Base-by-base conservation (phyloP, 2,888 invertebrate species). In the Orthosia cruda region DNA sequence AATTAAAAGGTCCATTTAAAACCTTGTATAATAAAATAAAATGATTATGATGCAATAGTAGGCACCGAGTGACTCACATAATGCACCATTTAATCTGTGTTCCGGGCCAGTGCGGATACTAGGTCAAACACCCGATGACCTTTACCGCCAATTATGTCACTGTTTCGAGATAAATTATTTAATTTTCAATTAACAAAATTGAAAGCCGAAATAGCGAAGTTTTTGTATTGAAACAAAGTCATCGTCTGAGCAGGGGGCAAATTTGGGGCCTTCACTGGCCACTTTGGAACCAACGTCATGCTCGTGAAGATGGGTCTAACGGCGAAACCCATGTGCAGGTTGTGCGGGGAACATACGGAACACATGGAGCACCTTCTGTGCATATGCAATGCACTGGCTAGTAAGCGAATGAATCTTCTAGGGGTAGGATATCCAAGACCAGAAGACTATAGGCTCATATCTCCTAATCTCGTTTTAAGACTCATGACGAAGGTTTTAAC, bases 81-180 rank as follows among this genome's bases (percentile, higher is more conserved):
- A 58, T 74, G 54, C 54, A 70, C 57, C 61, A 78, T 71, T 74
- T 84, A 71, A 84, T 81, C 71, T 77, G 49, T 74, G 85, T 83
- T 83, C 85, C 82, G 82, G 82, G 59, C 77, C 74, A 66, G 58
- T 32, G 55, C 77, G 55, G 67, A 65, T 62, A 82, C 82, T 75
- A 75, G 71, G 85, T 83, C 85, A 73, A 72, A 54, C 71, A 85
- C 85, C 57, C 74, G 61, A 45, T 77, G 83, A 83, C 83, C 85
- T 83, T 83, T 84, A 54, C 66, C 63, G 66, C 20, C 65, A 80
- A 72, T 80, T 81, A 76, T 77, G 66, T 71, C 78, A 70, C 40
- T 59, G 77, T 54, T 23, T 52, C 15, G 69, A 77, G 18, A 49
- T 26, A 55, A n/a, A 23, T 32, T 55, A 16, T 63, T 63, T 80